These are phyloP conservation scores for Chanos chanos DNA, from an alignment of 2,797 vertebrate species.

Conservation along the genomic window DNA sequence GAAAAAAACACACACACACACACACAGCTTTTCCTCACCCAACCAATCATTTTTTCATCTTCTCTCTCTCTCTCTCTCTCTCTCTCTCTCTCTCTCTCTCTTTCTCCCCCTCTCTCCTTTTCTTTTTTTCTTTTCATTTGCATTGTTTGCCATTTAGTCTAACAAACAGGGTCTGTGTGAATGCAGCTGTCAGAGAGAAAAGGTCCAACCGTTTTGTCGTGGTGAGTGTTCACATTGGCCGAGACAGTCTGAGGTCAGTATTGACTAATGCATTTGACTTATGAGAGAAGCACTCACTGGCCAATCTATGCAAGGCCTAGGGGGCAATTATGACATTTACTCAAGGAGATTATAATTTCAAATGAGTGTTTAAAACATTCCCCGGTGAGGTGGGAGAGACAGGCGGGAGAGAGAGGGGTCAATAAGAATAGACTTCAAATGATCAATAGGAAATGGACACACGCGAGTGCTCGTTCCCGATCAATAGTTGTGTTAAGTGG, in stretches of 20 bases:
- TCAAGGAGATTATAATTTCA: conserved; percentile 81
- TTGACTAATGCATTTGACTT: conserved; percentile 69
- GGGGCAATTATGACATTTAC: conserved; percentile 83
- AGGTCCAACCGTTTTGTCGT: conserved; percentile 8
- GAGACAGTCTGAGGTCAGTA: conserved; percentile 65
- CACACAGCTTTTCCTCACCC: conserved; percentile 1
- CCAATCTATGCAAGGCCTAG: conserved; percentile 68
- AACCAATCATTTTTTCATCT: neutral
- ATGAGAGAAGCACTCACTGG: conserved; percentile 67
- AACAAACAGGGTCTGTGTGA: too few relatives aligned
- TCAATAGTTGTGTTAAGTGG: conserved; percentile 83
- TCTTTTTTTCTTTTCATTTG: neutral
- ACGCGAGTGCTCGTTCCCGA: conserved; percentile 64
- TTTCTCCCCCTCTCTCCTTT: neutral
- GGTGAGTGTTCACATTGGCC: conserved; percentile 8
- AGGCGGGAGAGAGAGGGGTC: conserved; percentile 55
- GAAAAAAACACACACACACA: conserved; percentile 2
- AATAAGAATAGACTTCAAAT: conserved; percentile 78
- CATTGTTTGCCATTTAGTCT: neutral
- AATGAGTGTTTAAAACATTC: conserved; percentile 77
- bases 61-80: conserved; percentile 40
- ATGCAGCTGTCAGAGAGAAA: neutral
- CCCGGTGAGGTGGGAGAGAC: conserved; percentile 60
- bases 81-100: conserved; percentile 44
- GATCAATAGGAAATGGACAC: conserved; percentile 82